These are phyloP conservation scores for Spodoptera exigua DNA, from an alignment of 2,888 invertebrate genomes.

Conservation along the genomic window DNA sequence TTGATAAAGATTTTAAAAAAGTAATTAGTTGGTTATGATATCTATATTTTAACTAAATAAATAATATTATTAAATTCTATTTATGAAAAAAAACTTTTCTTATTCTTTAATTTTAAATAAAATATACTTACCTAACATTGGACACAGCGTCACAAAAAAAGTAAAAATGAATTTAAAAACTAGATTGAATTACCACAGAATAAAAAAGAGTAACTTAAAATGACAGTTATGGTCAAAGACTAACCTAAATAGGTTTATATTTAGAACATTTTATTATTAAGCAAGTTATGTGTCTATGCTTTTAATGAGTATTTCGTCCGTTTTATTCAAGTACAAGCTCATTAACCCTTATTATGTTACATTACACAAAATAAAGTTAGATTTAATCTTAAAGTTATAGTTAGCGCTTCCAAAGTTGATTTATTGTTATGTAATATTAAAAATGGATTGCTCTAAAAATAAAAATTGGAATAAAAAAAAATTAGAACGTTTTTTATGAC, in stretches of 20 bases:
- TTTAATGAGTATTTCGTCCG: constrained; percentile 55
- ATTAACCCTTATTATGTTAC: constrained; percentile 25
- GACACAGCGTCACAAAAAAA: too few relatives aligned
- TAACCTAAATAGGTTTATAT: constrained; percentile 2
- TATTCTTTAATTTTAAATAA: too few relatives aligned
- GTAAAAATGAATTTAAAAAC: too few relatives aligned
- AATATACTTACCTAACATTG: too few relatives aligned
- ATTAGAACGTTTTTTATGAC: constrained; percentile 23
- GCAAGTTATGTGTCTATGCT: constrained; percentile 46
- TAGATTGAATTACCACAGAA: too few relatives aligned
- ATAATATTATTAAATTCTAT: too few relatives aligned
- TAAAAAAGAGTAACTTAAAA: too few relatives aligned
- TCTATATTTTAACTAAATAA: too few relatives aligned
- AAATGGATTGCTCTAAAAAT: constrained; percentile 28
- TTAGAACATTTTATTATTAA: constrained; percentile 13
- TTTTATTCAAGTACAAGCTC: constrained; percentile 39
- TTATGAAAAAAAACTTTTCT: too few relatives aligned
- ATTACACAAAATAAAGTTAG: constrained; percentile 25
- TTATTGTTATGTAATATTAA: constrained; percentile 48
- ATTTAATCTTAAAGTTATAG: constrained; percentile 43
- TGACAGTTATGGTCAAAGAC: constrained; percentile 17
- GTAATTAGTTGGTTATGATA: too few relatives aligned
- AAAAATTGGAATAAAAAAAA: constrained; percentile 10
- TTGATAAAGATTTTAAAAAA: too few relatives aligned
- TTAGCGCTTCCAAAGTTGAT: constrained; percentile 66